phyloP scores from a whole-genome alignment of 2,113 vertebrate species.

The Rhabdornis inornatus region DNA sequence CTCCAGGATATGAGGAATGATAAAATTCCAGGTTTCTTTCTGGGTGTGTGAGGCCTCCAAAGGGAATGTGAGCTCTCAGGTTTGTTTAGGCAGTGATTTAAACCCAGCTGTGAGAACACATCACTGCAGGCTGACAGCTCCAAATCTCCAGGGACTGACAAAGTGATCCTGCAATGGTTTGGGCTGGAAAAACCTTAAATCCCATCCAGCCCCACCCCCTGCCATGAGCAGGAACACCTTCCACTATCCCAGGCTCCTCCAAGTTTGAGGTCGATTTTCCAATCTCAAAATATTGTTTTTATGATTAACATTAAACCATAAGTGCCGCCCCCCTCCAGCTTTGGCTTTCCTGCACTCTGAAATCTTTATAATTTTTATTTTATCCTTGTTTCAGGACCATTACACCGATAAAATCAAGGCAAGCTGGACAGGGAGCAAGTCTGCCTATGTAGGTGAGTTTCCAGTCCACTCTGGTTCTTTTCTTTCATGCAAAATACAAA shows the following conservation, averaged over 20 bases:
- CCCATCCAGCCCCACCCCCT: not conserved
- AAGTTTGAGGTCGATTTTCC: not conserved
- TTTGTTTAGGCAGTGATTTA: not conserved
- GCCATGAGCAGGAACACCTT: not conserved
- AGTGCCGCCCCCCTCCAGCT: not conserved
- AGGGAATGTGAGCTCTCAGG: not conserved
- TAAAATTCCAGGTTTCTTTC: not conserved
- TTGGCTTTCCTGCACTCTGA: not conserved
- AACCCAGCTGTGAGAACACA: not conserved
- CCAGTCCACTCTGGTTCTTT: not conserved
- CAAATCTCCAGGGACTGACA: not conserved
- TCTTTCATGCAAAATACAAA: not conserved
- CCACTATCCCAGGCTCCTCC: not conserved
- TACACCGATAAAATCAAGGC: not conserved
- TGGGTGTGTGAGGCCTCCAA: not conserved
- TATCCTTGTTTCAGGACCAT: conserved; percentile 26
- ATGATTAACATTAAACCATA: not conserved
- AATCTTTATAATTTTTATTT: not conserved
- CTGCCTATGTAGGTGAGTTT: conserved; percentile 55
- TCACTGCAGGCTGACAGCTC: not conserved
- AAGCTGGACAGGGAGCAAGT: not conserved
- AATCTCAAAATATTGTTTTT: not conserved
- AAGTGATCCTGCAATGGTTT: not conserved
- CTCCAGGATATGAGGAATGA: not conserved
- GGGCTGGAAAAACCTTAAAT: not conserved